Evolutionary conservation across 2,888 invertebrate species (phyloP).

Genomic region (Mesopsocus fuscifrons): DNA sequence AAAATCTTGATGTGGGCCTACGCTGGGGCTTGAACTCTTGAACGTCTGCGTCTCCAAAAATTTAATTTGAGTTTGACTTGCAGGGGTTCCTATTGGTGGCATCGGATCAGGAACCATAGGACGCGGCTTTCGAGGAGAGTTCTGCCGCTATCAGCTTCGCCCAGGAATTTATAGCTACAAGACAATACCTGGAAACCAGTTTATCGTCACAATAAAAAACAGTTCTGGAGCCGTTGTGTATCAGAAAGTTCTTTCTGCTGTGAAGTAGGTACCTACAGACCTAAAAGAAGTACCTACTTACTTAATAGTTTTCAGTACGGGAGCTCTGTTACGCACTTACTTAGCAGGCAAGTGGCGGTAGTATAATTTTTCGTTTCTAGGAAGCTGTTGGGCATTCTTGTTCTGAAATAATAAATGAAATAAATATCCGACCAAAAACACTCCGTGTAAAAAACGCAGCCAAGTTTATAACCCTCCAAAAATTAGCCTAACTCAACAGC

Average conservation of each 20-base stretch:
- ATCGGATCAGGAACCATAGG: slow-evolving; percentile 74
- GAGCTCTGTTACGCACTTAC: slow-evolving; percentile 7
- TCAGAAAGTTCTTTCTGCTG: slow-evolving; percentile 59
- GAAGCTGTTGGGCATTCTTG: no score
- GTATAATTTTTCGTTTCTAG: slow-evolving; percentile 6
- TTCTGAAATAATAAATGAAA: not conserved
- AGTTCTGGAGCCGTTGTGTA: slow-evolving; percentile 45
- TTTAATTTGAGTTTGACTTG: no score
- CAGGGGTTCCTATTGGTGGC: slow-evolving; percentile 69
- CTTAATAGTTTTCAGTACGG: slow-evolving; percentile 2
- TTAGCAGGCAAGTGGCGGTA: not conserved
- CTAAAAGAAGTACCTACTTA: not conserved
- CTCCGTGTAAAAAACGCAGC: no score
- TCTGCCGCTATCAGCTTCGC: slow-evolving; percentile 74
- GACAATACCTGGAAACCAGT: slow-evolving; percentile 68
- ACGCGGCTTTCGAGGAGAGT: slow-evolving; percentile 80
- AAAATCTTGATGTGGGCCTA: no score
- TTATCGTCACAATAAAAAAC: slow-evolving; percentile 70
- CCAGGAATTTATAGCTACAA: slow-evolving; percentile 81
- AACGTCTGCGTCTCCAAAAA: no score
- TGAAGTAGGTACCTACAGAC: slow-evolving; percentile 48
- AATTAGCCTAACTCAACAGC: no score
- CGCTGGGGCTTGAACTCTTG: no score
- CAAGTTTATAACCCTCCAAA: no score
- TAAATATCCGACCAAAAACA: no score